A percentile compares a stretch with the other conserved stretches of the same genome.
phyloP scores from a whole-genome alignment of 2,888 invertebrate genomes.

The Meandrusa payeni region DNA sequence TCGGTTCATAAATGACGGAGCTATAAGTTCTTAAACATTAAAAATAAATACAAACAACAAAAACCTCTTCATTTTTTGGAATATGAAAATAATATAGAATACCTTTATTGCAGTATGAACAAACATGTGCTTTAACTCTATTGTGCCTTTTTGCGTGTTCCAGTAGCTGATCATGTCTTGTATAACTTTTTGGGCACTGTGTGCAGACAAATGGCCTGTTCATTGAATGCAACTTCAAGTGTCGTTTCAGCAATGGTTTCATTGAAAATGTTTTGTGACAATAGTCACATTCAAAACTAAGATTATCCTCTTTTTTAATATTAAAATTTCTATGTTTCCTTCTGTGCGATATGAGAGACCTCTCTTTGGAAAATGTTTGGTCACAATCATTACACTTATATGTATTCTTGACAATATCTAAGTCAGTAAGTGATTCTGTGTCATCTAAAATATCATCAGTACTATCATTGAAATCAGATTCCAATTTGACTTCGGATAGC shows the following conservation, averaged over 20 bases:
- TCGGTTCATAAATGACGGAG: too few relatives aligned
- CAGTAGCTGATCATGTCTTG: constrained; percentile 77
- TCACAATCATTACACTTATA: constrained; percentile 76
- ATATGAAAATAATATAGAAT: constrained; percentile 19
- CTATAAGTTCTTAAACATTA: too few relatives aligned
- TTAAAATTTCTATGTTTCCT: constrained; percentile 55
- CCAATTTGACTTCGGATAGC: constrained; percentile 10
- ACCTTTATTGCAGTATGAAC: constrained; percentile 82
- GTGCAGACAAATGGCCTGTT: constrained; percentile 75
- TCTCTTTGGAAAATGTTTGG: constrained; percentile 71
- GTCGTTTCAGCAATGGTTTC: constrained; percentile 64
- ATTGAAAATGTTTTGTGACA: constrained; percentile 67
- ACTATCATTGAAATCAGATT: constrained; percentile 8
- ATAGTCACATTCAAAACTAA: constrained; percentile 58
- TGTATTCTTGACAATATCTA: constrained; percentile 35
- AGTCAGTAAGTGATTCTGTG: constrained; percentile 10
- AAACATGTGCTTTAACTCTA: constrained; percentile 78
- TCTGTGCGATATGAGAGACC: constrained; percentile 65
- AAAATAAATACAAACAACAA: too few relatives aligned
- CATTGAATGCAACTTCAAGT: constrained; percentile 75
- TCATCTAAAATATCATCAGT: constrained; percentile 21
- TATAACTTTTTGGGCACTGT: constrained; percentile 79
- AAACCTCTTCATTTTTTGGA: too few relatives aligned
- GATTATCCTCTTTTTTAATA: constrained; percentile 43
- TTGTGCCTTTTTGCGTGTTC: constrained; percentile 81